A percentile compares a stretch with the other conserved stretches of the same genome.
phyloP scores from a whole-genome alignment of 1,140 invertebrate genomes.

The Cryptotermes secundus region DNA sequence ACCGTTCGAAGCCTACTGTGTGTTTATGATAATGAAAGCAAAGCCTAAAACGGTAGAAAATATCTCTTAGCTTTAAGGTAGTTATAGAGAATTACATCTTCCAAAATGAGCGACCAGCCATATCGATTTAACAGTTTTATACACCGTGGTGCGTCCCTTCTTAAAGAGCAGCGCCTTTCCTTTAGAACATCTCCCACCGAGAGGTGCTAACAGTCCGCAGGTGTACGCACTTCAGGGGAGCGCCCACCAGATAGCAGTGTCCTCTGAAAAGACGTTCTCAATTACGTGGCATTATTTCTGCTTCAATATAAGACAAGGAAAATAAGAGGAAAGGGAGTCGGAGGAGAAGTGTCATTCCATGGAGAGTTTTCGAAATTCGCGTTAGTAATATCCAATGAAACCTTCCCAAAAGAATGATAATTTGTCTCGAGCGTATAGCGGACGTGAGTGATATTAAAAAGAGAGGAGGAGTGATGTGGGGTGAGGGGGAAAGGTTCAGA shows the following conservation, averaged over 20 bases:
- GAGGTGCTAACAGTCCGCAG: not conserved
- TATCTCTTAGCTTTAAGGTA: no score
- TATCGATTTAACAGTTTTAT: slow-evolving; percentile 3
- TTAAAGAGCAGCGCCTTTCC: not conserved
- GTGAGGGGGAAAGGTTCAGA: not conserved
- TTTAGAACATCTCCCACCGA: not conserved
- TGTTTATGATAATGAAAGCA: no score
- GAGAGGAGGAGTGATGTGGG: not conserved
- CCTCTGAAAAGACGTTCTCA: not conserved
- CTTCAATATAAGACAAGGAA: slow-evolving; percentile 1
- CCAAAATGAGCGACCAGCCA: not conserved
- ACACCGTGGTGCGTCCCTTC: not conserved
- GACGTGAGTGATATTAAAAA: slow-evolving; percentile 13
- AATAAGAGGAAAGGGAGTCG: not conserved
- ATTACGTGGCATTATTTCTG: not conserved
- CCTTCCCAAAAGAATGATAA: slow-evolving; percentile 4
- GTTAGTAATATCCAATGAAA: not conserved
- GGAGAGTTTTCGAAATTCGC: not conserved
- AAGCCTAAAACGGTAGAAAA: no score
- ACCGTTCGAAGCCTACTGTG: no score
- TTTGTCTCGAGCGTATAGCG: not conserved
- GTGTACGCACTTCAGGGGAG: not conserved
- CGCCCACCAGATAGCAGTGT: not conserved
- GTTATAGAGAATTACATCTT: not conserved
- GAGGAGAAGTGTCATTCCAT: not conserved